These are phyloP conservation scores for Rhingia rostrata DNA, from an alignment of 2,888 invertebrate species.

Conservation along the genomic window DNA sequence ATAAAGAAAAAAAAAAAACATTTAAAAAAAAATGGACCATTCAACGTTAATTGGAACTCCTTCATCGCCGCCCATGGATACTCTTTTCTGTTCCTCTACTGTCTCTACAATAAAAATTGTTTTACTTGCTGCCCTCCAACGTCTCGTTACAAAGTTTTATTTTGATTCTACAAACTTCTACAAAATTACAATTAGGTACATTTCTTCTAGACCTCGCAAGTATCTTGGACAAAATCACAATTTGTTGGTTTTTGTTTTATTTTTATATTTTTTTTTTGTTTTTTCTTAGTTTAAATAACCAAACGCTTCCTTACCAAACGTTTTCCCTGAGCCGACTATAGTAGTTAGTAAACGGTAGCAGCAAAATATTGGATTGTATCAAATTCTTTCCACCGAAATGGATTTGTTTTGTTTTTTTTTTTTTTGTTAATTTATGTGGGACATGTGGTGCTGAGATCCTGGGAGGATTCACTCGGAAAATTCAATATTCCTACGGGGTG, in stretches of 20 bases:
- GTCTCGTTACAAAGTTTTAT: constrained; percentile 46
- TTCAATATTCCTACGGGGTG: constrained; percentile 82
- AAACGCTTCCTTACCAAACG: constrained; percentile 73
- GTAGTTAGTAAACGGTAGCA: constrained; percentile 74
- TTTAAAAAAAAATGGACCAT: background rate
- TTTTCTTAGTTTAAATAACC: constrained; percentile 69
- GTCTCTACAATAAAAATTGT: constrained; percentile 46
- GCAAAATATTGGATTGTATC: constrained; percentile 73
- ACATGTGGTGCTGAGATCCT: constrained; percentile 28
- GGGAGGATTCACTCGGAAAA: constrained; percentile 79
- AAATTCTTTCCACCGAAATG: constrained; percentile 58
- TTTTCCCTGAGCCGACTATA: constrained; percentile 75
- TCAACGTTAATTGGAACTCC: constrained; percentile 30
- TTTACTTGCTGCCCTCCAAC: constrained; percentile 57
- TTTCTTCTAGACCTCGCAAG: constrained; percentile 71
- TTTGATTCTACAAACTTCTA: constrained; percentile 67
- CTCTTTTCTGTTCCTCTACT: constrained; percentile 69
- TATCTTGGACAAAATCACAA: constrained; percentile 74
- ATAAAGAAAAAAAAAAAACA: background rate
- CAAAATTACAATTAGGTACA: constrained; percentile 74
- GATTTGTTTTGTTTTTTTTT: constrained; percentile 13
- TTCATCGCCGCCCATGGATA: constrained; percentile 21
- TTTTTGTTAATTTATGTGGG: constrained; percentile 56
- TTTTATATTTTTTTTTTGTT: constrained; percentile 50
- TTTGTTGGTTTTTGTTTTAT: constrained; percentile 61